These are phyloP conservation scores for Oxygymnocypris stewartii DNA, from an alignment of 2,113 vertebrate species.

Conservation along the genomic window DNA sequence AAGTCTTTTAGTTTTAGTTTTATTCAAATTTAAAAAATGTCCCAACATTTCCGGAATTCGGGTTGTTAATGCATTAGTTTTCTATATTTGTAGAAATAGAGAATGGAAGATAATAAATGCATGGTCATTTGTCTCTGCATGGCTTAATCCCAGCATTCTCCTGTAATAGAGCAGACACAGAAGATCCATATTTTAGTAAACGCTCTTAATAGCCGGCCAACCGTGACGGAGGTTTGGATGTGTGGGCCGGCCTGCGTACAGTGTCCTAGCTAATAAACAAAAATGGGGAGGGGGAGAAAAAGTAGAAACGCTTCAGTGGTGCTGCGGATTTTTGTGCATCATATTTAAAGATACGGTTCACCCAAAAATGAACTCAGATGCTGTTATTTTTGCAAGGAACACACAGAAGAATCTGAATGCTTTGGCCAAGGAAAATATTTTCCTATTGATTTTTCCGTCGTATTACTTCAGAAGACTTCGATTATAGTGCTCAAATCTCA, in stretches of 20 bases:
- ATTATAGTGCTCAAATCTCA: not conserved
- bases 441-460: conserved; percentile 10
- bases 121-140: conserved; percentile 9
- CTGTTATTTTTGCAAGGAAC: not conserved
- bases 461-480: conserved; percentile 10
- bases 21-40: too few species aligned
- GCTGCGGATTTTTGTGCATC: not conserved
- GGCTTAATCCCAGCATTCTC: not conserved
- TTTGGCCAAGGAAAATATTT: not conserved
- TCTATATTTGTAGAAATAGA: not conserved
- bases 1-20: too few species aligned
- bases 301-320: not conserved
- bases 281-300: not conserved
- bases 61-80: not conserved
- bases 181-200: not conserved
- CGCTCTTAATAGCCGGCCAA: not conserved
- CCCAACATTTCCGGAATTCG: too few species aligned
- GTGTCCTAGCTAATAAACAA: not conserved
- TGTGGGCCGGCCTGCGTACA: not conserved
- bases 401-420: not conserved
- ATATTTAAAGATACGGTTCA: not conserved
- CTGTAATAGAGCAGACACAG: not conserved
- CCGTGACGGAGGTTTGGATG: conserved; percentile 1
- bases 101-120: not conserved
- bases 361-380: not conserved